Conservation (phyloP, 2,888 invertebrate species). For the Agriopis aurantiaria region DNA sequence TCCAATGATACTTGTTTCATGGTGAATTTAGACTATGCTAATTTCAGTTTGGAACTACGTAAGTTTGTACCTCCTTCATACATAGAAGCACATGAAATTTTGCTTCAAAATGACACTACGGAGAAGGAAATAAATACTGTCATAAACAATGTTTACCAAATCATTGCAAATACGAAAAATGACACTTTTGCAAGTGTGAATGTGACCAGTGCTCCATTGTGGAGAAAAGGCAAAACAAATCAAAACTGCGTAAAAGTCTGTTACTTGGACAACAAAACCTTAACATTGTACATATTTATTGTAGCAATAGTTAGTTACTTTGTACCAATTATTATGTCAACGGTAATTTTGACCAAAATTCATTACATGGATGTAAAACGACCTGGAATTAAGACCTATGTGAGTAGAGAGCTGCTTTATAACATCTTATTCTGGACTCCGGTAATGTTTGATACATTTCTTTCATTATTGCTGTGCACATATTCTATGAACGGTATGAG, state of each 20-base stretch:
- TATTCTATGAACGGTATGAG: conserved; percentile 69
- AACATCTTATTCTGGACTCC: conserved; percentile 81
- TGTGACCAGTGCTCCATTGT: conserved; percentile 56
- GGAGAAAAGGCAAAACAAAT: conserved; percentile 59
- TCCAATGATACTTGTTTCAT: conserved; percentile 60
- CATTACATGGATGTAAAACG: conserved; percentile 69
- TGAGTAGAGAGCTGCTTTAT: conserved; percentile 74
- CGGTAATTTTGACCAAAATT: conserved; percentile 75
- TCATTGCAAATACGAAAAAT: conserved; percentile 67
- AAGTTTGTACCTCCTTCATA: conserved; percentile 60
- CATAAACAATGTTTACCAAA: conserved; percentile 67
- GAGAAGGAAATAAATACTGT: conserved; percentile 60
- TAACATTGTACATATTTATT: conserved; percentile 73
- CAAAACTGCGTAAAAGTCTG: conserved; percentile 73
- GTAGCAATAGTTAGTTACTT: conserved; percentile 73
- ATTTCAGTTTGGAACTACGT: conserved; percentile 57
- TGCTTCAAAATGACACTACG: conserved; percentile 51
- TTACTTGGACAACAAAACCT: conserved; percentile 70
- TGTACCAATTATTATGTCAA: conserved; percentile 77
- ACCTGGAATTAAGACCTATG: conserved; percentile 66
- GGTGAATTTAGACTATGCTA: conserved; percentile 41
- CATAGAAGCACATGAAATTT: conserved; percentile 61
- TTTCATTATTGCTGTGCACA: conserved; percentile 74
- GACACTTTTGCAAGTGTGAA: conserved; percentile 56
- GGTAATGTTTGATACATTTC: conserved; percentile 77